phyloP scores from a whole-genome alignment of 2,888 invertebrate genomes.

The Zhuqinia jingwanae region DNA sequence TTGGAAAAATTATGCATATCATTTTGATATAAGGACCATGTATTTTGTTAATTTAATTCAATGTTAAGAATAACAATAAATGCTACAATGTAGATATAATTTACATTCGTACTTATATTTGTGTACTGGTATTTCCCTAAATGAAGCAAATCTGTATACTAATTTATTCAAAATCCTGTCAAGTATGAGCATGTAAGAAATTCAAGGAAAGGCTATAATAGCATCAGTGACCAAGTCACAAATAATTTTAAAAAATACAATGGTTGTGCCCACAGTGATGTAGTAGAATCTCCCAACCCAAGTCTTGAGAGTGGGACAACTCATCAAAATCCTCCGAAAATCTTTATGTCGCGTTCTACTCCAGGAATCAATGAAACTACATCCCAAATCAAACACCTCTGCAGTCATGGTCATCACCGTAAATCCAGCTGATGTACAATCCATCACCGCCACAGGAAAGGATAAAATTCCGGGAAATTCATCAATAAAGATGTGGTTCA shows the following conservation, averaged over 20 bases:
- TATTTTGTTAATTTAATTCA: too few relatives aligned
- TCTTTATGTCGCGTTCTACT: slow-evolving; percentile 50
- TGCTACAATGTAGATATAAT: too few relatives aligned
- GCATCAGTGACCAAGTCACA: slow-evolving; percentile 68
- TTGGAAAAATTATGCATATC: too few relatives aligned
- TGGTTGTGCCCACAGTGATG: slow-evolving; percentile 62
- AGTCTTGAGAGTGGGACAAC: slow-evolving; percentile 62
- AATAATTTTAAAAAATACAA: slow-evolving; percentile 55
- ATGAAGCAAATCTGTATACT: too few relatives aligned
- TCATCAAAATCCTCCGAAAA: slow-evolving; percentile 55
- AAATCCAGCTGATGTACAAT: slow-evolving; percentile 19
- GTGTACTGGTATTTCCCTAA: too few relatives aligned
- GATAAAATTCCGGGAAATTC: slow-evolving; percentile 70
- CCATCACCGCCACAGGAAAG: slow-evolving; percentile 61
- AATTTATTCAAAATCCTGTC: too few relatives aligned
- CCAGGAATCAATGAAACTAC: slow-evolving; percentile 65
- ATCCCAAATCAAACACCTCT: slow-evolving; percentile 50
- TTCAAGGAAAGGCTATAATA: slow-evolving; percentile 66
- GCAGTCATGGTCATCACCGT: slow-evolving; percentile 56
- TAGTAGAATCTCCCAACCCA: slow-evolving; percentile 57
- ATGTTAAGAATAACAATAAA: too few relatives aligned
- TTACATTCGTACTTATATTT: too few relatives aligned
- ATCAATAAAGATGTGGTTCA: slow-evolving; percentile 62
- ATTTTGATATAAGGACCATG: too few relatives aligned
- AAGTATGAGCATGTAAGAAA: too few relatives aligned